Evolutionary conservation across 2,113 vertebrate genomes (phyloP).

Genomic region (Tragelaphus imberbis): DNA sequence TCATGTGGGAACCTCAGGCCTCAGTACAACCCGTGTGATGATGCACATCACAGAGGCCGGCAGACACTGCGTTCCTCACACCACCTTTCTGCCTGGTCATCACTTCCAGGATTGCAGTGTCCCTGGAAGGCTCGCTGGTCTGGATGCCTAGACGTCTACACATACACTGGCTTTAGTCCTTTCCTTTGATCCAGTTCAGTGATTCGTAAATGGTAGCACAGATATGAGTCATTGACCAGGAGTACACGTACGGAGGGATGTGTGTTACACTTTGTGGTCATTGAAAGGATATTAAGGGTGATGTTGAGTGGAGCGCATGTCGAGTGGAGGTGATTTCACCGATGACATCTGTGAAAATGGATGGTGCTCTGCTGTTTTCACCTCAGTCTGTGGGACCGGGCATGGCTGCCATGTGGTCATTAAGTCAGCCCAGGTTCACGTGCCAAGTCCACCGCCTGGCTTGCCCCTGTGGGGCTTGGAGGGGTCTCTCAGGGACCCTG

Average conservation of each 20-base stretch:
- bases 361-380: fast-evolving
- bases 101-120: fast-evolving
- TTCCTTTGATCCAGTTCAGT: neutral
- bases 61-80: fast-evolving
- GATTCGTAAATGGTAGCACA: neutral
- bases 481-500: fast-evolving
- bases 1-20: no score
- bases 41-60: fast-evolving
- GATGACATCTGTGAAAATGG: fast-evolving
- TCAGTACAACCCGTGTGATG: fast-evolving
- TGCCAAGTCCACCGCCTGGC: neutral
- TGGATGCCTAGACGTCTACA: neutral
- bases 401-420: neutral
- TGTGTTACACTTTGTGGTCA: fast-evolving
- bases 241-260: fast-evolving
- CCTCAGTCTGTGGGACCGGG: neutral
- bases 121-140: neutral
- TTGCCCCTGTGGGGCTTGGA: neutral
- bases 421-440: fast-evolving
- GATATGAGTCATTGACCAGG: neutral
- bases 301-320: neutral
- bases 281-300: neutral
- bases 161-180: neutral
- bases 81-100: neutral
- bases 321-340: neutral